Conservation (phyloP, 1,140 invertebrate species). For the Anoplophora glabripennis region DNA sequence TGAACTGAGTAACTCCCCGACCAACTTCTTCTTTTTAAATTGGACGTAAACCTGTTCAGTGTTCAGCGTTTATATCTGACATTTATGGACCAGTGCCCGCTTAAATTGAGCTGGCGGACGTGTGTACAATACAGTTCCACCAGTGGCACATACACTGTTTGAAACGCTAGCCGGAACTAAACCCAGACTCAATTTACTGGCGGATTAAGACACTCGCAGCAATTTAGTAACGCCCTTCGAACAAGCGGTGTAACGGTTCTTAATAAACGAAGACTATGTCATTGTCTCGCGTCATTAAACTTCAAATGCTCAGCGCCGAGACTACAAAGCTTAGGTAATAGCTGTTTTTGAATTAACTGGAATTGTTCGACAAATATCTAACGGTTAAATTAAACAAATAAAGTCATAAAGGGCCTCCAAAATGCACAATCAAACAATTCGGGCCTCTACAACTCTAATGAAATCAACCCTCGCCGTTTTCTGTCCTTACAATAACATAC, state of each 20-base stretch:
- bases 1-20: no score
- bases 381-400: constrained; percentile 33
- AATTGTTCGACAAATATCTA: constrained; percentile 42
- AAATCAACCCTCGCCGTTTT: no score
- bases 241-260: constrained; percentile 49
- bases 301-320: constrained; percentile 42
- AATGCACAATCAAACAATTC: background rate
- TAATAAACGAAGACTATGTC: constrained; percentile 51
- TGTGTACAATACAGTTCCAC: constrained; percentile 37
- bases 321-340: constrained; percentile 45
- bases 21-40: constrained; percentile 12
- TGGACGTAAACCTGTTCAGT: constrained; percentile 13
- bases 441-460: no score
- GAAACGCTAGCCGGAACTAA: constrained; percentile 38
- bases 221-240: constrained; percentile 49
- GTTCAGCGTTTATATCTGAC: constrained; percentile 27
- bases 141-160: constrained; percentile 14
- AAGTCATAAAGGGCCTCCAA: constrained; percentile 16
- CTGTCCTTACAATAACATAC: no score
- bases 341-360: constrained; percentile 47
- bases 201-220: constrained; percentile 50
- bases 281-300: constrained; percentile 50
- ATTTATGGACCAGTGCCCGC: constrained; percentile 37
- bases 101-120: constrained; percentile 35
- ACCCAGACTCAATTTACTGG: constrained; percentile 49